Conservation (phyloP, 2,888 invertebrate genomes). For the Morpho achilles region DNA sequence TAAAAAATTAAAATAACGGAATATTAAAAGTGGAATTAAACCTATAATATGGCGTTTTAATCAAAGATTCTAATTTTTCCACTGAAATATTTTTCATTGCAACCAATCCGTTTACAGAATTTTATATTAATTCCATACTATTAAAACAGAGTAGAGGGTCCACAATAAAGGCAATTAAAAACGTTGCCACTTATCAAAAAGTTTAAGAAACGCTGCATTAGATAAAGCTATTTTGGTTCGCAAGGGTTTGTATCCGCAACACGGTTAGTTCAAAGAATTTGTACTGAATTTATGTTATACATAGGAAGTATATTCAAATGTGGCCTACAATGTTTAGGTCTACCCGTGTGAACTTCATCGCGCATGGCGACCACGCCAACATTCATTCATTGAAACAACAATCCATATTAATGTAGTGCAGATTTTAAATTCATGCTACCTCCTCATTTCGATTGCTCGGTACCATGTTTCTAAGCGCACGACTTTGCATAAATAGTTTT, state of each 20-base stretch:
- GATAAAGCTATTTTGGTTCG: constrained; percentile 66
- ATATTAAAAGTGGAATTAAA: too few species aligned
- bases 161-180: neutral
- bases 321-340: constrained; percentile 72
- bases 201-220: constrained; percentile 33
- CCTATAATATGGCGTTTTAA: too few species aligned
- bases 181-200: too few species aligned
- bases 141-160: too few species aligned
- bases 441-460: constrained; percentile 68
- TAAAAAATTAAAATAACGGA: too few species aligned
- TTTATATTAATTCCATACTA: too few species aligned
- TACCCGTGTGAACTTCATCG: constrained; percentile 77
- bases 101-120: too few species aligned
- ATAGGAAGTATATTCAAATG: constrained; percentile 78
- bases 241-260: constrained; percentile 65
- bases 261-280: constrained; percentile 74
- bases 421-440: constrained; percentile 76
- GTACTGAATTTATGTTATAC: constrained; percentile 71
- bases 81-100: too few species aligned
- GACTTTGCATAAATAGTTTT: constrained; percentile 74
- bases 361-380: constrained; percentile 72
- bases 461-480: constrained; percentile 69
- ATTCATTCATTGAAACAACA: constrained; percentile 78
- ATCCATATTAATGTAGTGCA: constrained; percentile 79
- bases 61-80: neutral